Percentiles rank a stretch among this genome's conserved stretches.
phyloP scores from a whole-genome alignment of 2,797 vertebrate species.

The Etheostoma perlongum region DNA sequence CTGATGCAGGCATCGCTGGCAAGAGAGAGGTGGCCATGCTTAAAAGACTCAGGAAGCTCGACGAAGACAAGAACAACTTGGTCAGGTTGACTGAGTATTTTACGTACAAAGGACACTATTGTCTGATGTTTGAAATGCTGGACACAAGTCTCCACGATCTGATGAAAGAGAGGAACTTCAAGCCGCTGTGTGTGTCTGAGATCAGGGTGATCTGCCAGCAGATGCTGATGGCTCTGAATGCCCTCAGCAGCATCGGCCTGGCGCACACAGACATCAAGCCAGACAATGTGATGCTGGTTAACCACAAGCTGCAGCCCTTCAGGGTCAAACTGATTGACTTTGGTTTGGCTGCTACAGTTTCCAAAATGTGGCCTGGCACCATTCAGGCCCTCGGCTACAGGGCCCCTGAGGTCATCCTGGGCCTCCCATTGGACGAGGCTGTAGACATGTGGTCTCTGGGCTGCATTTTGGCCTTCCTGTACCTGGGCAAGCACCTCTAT shows the following conservation, averaged over 20 bases:
- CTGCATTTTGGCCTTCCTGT: slow-evolving; percentile 17
- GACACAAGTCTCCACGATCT: background rate
- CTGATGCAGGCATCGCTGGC: background rate
- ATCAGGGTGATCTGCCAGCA: slow-evolving; percentile 20
- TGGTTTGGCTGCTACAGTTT: background rate
- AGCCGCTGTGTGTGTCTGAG: background rate
- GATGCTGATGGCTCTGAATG: slow-evolving; percentile 27
- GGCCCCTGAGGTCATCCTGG: slow-evolving; percentile 46
- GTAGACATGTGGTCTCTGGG: slow-evolving; percentile 52
- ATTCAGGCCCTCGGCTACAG: slow-evolving; percentile 12
- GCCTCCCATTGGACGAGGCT: slow-evolving; percentile 19
- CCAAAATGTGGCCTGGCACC: fast-evolving
- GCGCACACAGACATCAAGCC: slow-evolving; percentile 36
- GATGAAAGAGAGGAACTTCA: background rate
- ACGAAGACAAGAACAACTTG: background rate
- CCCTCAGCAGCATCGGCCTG: slow-evolving; percentile 1
- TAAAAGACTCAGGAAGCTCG: background rate
- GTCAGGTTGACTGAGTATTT: background rate
- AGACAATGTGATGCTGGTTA: slow-evolving; percentile 47
- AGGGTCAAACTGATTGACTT: slow-evolving; percentile 54
- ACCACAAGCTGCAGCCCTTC: background rate
- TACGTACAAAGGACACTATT: background rate
- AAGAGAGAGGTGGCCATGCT: background rate
- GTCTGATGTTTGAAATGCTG: slow-evolving; percentile 29
- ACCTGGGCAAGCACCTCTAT: background rate